Base-by-base conservation (phyloP, 2,797 vertebrate genomes). In the Cottoperca gobio region DNA sequence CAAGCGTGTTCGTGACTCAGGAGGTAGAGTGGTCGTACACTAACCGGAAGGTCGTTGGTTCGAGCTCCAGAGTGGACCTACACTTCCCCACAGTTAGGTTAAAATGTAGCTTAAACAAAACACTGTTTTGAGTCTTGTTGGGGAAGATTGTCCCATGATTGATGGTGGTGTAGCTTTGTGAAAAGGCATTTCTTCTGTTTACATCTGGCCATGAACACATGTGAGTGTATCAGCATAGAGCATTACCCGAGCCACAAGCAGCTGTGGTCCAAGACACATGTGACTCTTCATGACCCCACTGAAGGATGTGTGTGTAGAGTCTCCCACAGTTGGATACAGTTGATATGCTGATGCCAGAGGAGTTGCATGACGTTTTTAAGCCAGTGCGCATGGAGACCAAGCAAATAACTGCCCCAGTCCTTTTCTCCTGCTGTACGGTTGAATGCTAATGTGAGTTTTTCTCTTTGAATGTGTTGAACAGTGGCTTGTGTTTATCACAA, bases 191-290 rank as follows among this genome's bases (percentile, higher is more conserved):
- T 14, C 9, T 49, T 67, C 5, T 59, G n/a, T 28, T 39, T 61
- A 11, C 54, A 61, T 21, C 24, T 48, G 8, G 2, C 43, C 28
- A 39, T 40, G 42, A 26, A 16, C 59, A 48, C 48, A 19, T 63
- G 68, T 23, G 42, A 39, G 23, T 21, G 19, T 13, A 42, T 33
- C 43, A n/a, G n/a, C n/a, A n/a, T n/a, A n/a, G 31, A 33, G 42
- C 2, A 53, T 8, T 26, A 11, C 42, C 64, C 24, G 61, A 52
- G 54, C 16, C 28, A 26, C 24, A 23, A 9, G 53, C 17, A 54
- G 46, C 57, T 49, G 17, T 28, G 49, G 49, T 71, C 65, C 53
- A n/a, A n/a, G n/a, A n/a, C n/a, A 74, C 19, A 11, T 52, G 11
- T 58, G 55, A 58, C 53, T n/a, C n/a, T n/a, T n/a, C n/a, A n/a